phyloP scores from a whole-genome alignment of 2,797 vertebrate genomes.

The Mycteria americana region DNA sequence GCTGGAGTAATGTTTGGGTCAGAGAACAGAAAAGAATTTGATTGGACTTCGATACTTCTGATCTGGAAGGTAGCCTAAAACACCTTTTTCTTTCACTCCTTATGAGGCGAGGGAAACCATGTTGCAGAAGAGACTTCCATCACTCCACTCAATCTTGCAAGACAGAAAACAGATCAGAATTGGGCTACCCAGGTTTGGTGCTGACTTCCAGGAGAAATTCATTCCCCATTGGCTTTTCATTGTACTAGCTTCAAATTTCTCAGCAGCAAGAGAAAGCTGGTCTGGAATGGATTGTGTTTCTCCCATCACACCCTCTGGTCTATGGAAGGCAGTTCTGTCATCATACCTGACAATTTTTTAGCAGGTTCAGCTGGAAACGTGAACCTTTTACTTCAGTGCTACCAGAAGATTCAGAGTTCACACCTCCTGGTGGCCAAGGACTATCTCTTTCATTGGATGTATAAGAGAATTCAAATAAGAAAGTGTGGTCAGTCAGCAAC shows the following conservation, averaged over 20 bases:
- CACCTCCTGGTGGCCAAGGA: not conserved
- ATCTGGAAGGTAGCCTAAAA: not conserved
- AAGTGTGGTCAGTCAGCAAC: not conserved
- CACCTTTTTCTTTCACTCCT: not conserved
- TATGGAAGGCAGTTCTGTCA: not conserved
- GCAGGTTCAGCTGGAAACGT: not conserved
- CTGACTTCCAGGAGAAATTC: not conserved
- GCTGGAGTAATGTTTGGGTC: not conserved
- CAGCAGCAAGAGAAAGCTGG: not conserved
- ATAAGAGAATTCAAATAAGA: not conserved
- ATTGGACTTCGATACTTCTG: not conserved
- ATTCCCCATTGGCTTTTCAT: not conserved
- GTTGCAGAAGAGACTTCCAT: not conserved
- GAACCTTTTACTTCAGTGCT: not conserved
- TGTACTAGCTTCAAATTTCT: not conserved
- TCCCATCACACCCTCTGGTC: not conserved
- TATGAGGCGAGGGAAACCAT: not conserved
- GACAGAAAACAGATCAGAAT: not conserved
- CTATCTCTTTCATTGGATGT: not conserved
- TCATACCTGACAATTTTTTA: not conserved
- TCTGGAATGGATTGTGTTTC: not conserved
- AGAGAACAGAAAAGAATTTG: not conserved
- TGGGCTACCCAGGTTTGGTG: not conserved
- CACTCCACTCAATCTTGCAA: not conserved
- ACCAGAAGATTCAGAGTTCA: not conserved